Evolutionary conservation across 2,797 vertebrate species (phyloP).

Genomic region (Arrhamphus sclerolepis): DNA sequence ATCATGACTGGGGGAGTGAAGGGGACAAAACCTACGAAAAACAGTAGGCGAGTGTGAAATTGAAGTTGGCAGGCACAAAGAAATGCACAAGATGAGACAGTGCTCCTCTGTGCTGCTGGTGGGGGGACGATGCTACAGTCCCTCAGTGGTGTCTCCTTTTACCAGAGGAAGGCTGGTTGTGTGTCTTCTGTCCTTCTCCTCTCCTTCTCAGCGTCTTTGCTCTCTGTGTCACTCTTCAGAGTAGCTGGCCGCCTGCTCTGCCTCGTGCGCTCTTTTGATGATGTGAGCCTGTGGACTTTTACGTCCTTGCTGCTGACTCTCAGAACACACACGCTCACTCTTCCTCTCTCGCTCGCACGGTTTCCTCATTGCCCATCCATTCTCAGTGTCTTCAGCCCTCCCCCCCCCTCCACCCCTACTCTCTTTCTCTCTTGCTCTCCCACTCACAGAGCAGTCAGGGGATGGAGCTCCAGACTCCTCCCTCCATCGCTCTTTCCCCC

Average conservation of each 20-base stretch:
- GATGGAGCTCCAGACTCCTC: slow-evolving; percentile 75
- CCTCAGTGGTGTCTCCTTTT: slow-evolving; percentile 69
- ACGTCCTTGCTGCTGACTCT: slow-evolving; percentile 60
- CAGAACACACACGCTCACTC: slow-evolving; percentile 57
- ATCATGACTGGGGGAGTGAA: slow-evolving; percentile 70
- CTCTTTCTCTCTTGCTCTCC: slow-evolving; percentile 56
- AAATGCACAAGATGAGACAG: slow-evolving; percentile 66
- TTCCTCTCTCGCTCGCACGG: slow-evolving; percentile 51
- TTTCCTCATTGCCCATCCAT: slow-evolving; percentile 71
- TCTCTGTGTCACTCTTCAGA: slow-evolving; percentile 61
- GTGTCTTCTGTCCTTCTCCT: slow-evolving; percentile 59
- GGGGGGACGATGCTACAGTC: slow-evolving; percentile 59
- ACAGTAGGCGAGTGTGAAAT: slow-evolving; percentile 73
- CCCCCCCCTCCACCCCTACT: slow-evolving; percentile 24
- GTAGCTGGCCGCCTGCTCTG: slow-evolving; percentile 57
- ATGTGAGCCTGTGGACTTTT: slow-evolving; percentile 70
- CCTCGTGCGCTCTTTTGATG: slow-evolving; percentile 65
- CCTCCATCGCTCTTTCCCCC: slow-evolving; percentile 45
- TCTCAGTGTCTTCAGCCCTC: slow-evolving; percentile 67
- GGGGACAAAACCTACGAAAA: slow-evolving; percentile 72
- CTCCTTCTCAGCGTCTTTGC: slow-evolving; percentile 26
- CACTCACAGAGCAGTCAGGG: slow-evolving; percentile 67
- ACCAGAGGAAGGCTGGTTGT: slow-evolving; percentile 62
- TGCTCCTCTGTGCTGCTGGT: slow-evolving; percentile 72
- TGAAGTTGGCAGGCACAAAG: slow-evolving; percentile 72